phyloP scores from a whole-genome alignment of 2,113 vertebrate genomes.

The Perccottus glenii region DNA sequence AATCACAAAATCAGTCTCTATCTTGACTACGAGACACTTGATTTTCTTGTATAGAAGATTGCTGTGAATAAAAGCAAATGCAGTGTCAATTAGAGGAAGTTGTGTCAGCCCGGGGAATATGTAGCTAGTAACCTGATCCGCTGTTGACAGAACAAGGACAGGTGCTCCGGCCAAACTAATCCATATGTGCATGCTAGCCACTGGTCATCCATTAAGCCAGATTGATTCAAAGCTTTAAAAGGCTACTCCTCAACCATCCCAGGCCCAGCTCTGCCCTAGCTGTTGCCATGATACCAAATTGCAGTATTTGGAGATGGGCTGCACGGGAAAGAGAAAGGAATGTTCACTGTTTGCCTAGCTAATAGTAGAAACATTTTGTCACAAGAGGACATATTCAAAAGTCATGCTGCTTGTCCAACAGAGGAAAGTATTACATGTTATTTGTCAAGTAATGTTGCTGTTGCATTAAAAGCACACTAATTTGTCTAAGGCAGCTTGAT shows the following conservation, averaged over 20 bases:
- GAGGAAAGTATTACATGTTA: slow-evolving; percentile 34
- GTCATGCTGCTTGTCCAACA: slow-evolving; percentile 28
- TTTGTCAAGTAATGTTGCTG: slow-evolving; percentile 6
- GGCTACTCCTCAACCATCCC: slow-evolving; percentile 57
- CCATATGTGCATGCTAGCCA: slow-evolving; percentile 69
- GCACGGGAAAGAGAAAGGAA: slow-evolving; percentile 68
- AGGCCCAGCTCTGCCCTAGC: slow-evolving; percentile 49
- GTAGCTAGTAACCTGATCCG: slow-evolving; percentile 76
- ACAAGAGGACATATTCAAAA: slow-evolving; percentile 46
- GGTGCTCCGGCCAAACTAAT: slow-evolving; percentile 79
- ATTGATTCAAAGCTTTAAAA: slow-evolving; percentile 69
- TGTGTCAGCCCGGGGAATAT: slow-evolving; percentile 56
- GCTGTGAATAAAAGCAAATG: slow-evolving; percentile 12
- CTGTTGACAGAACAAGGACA: slow-evolving; percentile 81
- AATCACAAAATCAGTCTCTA: no score
- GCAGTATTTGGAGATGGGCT: slow-evolving; percentile 65
- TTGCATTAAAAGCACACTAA: slow-evolving; percentile 2
- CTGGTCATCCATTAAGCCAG: slow-evolving; percentile 73
- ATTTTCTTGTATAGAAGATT: no score
- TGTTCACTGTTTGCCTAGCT: slow-evolving; percentile 62
- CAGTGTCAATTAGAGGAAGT: slow-evolving; percentile 71
- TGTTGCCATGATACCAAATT: slow-evolving; percentile 75
- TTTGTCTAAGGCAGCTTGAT: slow-evolving; percentile 1
- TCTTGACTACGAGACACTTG: no score
- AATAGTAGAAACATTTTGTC: slow-evolving; percentile 73